Evolutionary conservation across 2,888 invertebrate genomes (phyloP), one percentile per base, ranked within the genome.

Genomic region (Hydrotaea cyrtoneurina): DNA sequence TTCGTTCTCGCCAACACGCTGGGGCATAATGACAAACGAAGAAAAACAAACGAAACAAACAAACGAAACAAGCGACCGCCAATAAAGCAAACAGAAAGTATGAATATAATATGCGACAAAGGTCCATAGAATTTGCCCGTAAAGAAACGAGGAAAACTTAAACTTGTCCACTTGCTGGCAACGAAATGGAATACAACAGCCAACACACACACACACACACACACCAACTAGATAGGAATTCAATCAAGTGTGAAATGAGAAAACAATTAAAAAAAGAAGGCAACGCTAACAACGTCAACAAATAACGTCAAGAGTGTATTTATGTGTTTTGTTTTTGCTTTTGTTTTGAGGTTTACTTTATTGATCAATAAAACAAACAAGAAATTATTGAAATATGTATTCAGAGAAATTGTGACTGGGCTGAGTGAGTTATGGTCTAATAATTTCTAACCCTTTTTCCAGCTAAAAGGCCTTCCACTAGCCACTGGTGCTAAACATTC

Each of bases 171-270:
- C 46, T 69, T 69, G 39, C 13, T 19, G 1, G 46, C 7, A 62
- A 71, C n/a, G 21, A 75, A 46, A 15, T 43, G 21, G n/a, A n/a
- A n/a, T n/a, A n/a, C n/a, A n/a, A n/a, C n/a, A n/a, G n/a, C n/a
- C n/a, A n/a, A n/a, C n/a, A n/a, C n/a, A n/a, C n/a, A n/a, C n/a
- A n/a, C n/a, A n/a, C n/a, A n/a, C n/a, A n/a, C n/a, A n/a, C n/a
- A n/a, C n/a, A n/a, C n/a, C n/a, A n/a, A n/a, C n/a, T 2, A 55
- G n/a, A 23, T 72, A 50, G 75, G 59, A 69, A 79, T 69, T 50
- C 73, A 85, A 81, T 81, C 66, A 84, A 81, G 66, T 81, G 75
- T 46, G 50, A 84, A 78, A 72, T 74, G 31, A 1, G 64, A 74
- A 74, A 78, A 72, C 43, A 72, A 76, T 73, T 76, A 73, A 73